Evolutionary conservation across 2,888 invertebrate species (phyloP).

Genomic region (Laothoe populi): DNA sequence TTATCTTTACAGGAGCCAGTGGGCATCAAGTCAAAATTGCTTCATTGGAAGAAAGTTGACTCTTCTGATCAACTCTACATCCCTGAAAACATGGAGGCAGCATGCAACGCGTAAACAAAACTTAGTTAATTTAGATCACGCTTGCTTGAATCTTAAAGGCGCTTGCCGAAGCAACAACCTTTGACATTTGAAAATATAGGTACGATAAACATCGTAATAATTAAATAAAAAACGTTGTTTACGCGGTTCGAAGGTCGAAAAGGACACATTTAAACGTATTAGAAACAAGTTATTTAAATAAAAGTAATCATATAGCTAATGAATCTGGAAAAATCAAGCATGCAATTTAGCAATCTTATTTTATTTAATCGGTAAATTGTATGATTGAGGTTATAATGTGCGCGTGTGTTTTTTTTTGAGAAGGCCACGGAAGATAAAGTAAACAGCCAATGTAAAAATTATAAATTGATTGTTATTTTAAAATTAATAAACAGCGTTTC

Average conservation of each 20-base stretch:
- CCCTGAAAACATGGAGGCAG: constrained; percentile 51
- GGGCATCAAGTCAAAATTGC: constrained; percentile 70
- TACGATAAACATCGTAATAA: background rate
- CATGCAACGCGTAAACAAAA: constrained; percentile 48
- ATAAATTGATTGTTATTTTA: background rate
- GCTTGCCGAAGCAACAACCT: constrained; percentile 19
- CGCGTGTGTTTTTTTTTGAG: background rate
- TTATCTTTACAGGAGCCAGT: constrained; percentile 72
- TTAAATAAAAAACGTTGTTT: too few species aligned
- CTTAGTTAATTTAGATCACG: constrained; percentile 33
- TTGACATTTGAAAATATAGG: background rate
- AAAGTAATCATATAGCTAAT: too few species aligned
- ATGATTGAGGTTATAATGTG: background rate
- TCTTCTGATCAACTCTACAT: constrained; percentile 77
- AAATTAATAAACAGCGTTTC: background rate
- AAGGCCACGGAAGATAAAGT: constrained; percentile 3
- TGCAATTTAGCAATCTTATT: background rate
- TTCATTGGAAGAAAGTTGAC: constrained; percentile 75
- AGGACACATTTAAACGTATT: background rate
- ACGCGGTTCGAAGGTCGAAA: constrained; percentile 14
- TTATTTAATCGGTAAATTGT: background rate
- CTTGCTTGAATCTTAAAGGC: constrained; percentile 33
- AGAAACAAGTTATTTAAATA: background rate
- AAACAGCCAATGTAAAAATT: constrained; percentile 5
- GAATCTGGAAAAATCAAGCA: background rate